Conservation (phyloP, 2,113 vertebrate species). For the Rhinolophus sinicus region DNA sequence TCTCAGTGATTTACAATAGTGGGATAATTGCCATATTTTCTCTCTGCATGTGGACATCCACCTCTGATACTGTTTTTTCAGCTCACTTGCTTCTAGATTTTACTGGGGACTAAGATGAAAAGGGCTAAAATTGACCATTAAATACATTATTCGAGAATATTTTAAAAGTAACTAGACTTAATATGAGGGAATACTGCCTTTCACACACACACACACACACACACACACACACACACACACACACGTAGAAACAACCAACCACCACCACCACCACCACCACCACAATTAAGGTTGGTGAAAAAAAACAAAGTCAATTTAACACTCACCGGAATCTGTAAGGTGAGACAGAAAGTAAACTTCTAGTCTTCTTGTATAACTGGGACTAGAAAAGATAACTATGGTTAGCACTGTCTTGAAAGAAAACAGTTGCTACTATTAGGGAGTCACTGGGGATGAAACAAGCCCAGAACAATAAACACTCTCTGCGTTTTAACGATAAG, state of each 20-base stretch:
- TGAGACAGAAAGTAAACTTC: not conserved
- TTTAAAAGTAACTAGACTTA: not conserved
- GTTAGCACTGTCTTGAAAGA: not conserved
- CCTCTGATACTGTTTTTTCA: not conserved
- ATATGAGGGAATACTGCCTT: not conserved
- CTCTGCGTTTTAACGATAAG: not conserved
- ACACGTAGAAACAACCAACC: not conserved
- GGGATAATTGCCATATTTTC: conserved; percentile 6
- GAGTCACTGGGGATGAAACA: not conserved
- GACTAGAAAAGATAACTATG: not conserved
- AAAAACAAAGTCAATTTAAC: not conserved
- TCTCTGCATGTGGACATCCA: not conserved
- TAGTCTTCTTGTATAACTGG: not conserved
- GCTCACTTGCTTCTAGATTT: not conserved
- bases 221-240: not conserved
- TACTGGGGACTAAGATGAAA: not conserved
- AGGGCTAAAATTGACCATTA: not conserved
- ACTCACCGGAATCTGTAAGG: not conserved
- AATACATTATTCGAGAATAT: not conserved
- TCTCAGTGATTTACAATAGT: not conserved
- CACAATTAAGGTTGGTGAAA: not conserved
- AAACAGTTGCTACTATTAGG: not conserved
- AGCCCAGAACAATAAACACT: not conserved
- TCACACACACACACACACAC: too few species aligned
- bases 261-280: not conserved